Evolutionary conservation across 2,113 vertebrate species (phyloP), one percentile per base, ranked within the genome.

Genomic region (Pholis gunnellus): DNA sequence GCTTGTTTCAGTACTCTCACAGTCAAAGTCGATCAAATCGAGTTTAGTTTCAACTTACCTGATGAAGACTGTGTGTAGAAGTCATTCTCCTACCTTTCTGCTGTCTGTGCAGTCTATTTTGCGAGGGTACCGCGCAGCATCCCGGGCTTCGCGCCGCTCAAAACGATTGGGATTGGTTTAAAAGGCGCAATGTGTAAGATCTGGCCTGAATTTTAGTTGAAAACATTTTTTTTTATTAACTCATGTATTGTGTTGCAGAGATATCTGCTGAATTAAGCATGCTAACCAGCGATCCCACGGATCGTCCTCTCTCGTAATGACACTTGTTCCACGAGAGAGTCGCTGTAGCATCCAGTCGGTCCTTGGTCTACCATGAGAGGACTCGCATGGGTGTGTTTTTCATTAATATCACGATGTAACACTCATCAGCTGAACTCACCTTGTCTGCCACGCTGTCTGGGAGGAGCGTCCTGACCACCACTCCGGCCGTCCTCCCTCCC

Each of bases 381-480:
- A 7, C 38, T 40, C 38, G 9, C 34, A 34, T 34, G 6, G 27
- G 9, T 31, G 31, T 14, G 14, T 70, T 36, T 2, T 36, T 36
- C 31, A 52, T 48, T 31, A n/a, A 34, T 31, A 48, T 50, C 22
- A n/a, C 25, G 29, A 54, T 36, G 2, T n/a, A 22, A n/a, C 1
- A 10, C 44, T 8, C 48, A 40, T 40, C 22, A n/a, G 40, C 25
- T n/a, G 40, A 8, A 48, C 87, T 27, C 6, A 93, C 91, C 81
- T 63, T 86, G 95, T 98, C 96, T 6, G 98, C 98, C 79, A 97
- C 93, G 79, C 98, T 97, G 92, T 95, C 95, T 9, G 96, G 96
- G 75, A 99, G 91, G 67, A 99, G 95, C 0, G 98, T 99, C 84
- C 97, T 93, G 80, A 99, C 98, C 68, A 99, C 96, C 74, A 98